These are phyloP conservation scores for Sipha flava DNA, from an alignment of 1,140 invertebrate species.

Conservation along the genomic window DNA sequence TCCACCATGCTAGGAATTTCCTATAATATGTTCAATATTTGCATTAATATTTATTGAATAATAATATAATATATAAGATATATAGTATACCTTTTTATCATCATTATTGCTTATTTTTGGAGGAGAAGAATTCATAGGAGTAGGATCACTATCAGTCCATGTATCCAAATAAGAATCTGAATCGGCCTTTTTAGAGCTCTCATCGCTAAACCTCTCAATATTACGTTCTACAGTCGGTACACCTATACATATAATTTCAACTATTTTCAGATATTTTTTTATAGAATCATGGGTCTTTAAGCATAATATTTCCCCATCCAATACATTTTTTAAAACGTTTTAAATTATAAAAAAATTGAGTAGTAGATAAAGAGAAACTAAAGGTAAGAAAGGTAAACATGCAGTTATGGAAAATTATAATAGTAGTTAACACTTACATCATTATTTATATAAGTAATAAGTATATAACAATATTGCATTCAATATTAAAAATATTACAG, in stretches of 20 bases:
- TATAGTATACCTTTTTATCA: slow-evolving; percentile 25
- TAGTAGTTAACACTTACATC: not conserved
- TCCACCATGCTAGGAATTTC: not conserved
- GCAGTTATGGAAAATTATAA: not conserved
- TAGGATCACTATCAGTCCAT: slow-evolving; percentile 52
- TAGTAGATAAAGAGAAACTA: not conserved
- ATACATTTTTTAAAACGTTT: not conserved
- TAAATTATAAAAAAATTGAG: too few species aligned
- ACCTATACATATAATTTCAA: not conserved
- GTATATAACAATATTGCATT: too few species aligned
- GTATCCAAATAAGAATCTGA: slow-evolving; percentile 55
- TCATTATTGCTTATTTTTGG: slow-evolving; percentile 39
- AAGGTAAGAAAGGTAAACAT: not conserved
- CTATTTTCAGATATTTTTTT: not conserved
- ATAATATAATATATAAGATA: too few species aligned
- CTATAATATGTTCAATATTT: not conserved
- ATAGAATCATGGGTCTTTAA: not conserved
- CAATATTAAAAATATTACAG: too few species aligned
- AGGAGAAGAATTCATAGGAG: slow-evolving; percentile 46
- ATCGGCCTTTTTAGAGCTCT: slow-evolving; percentile 54
- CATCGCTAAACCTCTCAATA: slow-evolving; percentile 52
- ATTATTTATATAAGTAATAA: too few species aligned
- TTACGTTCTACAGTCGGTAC: slow-evolving; percentile 17
- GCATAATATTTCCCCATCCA: not conserved
- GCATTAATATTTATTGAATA: too few species aligned